Evolutionary conservation across 2,797 vertebrate species (phyloP).

Genomic region (Myoxocephalus aenaeus): DNA sequence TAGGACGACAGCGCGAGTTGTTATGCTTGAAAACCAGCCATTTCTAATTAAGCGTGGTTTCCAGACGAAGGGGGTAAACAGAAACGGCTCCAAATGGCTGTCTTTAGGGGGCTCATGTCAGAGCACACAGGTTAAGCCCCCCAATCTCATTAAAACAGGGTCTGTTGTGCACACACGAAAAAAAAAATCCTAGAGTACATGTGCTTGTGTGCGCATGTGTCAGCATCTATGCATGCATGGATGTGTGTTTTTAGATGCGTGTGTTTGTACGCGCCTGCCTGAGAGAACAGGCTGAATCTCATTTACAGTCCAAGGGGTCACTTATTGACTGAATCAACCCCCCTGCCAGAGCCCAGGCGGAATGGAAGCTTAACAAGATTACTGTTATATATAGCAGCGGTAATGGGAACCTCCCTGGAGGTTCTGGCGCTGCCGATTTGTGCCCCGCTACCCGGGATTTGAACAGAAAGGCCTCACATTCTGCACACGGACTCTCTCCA

Average conservation of each 20-base stretch:
- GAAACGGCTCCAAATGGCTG: slow-evolving; percentile 56
- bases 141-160: slow-evolving; percentile 48
- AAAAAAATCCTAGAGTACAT: not conserved
- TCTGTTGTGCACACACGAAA: slow-evolving; percentile 26
- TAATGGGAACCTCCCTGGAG: slow-evolving; percentile 79
- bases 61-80: slow-evolving; percentile 63
- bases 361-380: slow-evolving; percentile 81
- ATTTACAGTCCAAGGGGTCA: slow-evolving; percentile 78
- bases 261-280: slow-evolving; percentile 41
- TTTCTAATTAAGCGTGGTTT: slow-evolving; percentile 68
- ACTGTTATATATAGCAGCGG: slow-evolving; percentile 79
- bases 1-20: slow-evolving; percentile 45
- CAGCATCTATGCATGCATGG: slow-evolving; percentile 15
- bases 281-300: slow-evolving; percentile 67
- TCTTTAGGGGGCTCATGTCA: slow-evolving; percentile 59
- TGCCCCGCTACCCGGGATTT: slow-evolving; percentile 62
- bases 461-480: slow-evolving; percentile 63
- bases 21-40: slow-evolving; percentile 63
- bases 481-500: slow-evolving; percentile 56
- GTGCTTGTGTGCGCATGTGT: not conserved
- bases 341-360: slow-evolving; percentile 67
- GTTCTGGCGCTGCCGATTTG: slow-evolving; percentile 68
- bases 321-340: slow-evolving; percentile 77
- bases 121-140: slow-evolving; percentile 54
- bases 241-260: slow-evolving; percentile 30